These are phyloP conservation scores for Hypomecis punctinalis DNA, from an alignment of 2,888 invertebrate genomes.

Conservation along the genomic window DNA sequence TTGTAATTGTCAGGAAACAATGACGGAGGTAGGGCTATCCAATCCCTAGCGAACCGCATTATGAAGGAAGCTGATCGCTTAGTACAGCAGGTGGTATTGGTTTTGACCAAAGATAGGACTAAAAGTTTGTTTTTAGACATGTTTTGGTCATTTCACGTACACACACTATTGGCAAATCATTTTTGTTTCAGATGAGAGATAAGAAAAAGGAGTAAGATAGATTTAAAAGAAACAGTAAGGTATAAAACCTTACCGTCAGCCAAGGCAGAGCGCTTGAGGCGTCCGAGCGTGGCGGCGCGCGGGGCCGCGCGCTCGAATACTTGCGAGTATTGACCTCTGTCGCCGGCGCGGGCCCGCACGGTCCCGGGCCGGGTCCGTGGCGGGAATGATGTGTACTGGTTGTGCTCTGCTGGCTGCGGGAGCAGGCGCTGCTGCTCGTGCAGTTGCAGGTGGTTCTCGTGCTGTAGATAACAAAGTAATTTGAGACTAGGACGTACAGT, in stretches of 20 bases:
- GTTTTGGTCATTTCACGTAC: too few species aligned
- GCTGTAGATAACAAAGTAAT: conserved; percentile 45
- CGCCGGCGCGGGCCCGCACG: conserved; percentile 73
- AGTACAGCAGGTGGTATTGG: too few species aligned
- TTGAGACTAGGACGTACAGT: too few species aligned
- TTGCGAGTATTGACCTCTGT: conserved; percentile 80
- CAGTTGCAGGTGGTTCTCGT: conserved; percentile 79
- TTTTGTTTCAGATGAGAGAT: too few species aligned
- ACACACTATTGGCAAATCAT: too few species aligned
- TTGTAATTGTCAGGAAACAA: too few species aligned
- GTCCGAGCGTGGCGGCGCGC: conserved; percentile 74
- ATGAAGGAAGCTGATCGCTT: too few species aligned
- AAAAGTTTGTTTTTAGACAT: too few species aligned
- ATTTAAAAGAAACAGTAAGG: conserved; percentile 30
- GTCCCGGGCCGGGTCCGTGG: conserved; percentile 71
- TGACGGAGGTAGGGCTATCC: too few species aligned
- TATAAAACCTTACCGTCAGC: conserved; percentile 61
- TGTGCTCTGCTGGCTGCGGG: conserved; percentile 74
- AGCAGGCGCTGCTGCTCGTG: conserved; percentile 80
- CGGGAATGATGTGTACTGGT: conserved; percentile 81
- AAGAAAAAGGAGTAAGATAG: neutral
- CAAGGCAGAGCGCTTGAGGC: conserved; percentile 73
- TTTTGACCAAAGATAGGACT: too few species aligned
- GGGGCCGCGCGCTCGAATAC: conserved; percentile 86
- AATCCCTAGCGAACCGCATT: too few species aligned